Percentiles rank a stretch among this genome's conserved stretches.
Conservation (phyloP, 2,113 vertebrate genomes). For the Mormyrus iriodes region DNA sequence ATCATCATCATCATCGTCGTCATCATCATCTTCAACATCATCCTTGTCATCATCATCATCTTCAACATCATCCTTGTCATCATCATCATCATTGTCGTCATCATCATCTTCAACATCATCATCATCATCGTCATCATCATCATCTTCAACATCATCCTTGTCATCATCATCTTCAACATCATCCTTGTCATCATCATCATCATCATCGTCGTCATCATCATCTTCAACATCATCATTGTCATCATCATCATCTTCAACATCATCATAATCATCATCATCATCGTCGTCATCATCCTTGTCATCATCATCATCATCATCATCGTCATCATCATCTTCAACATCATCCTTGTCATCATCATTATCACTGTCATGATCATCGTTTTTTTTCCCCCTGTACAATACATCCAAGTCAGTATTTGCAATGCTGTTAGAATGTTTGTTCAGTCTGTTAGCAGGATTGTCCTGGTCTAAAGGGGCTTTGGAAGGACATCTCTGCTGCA, state of each 20-base stretch:
- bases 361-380: neutral
- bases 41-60: neutral
- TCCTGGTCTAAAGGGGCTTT: neutral
- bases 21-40: neutral
- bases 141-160: no score
- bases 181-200: no score
- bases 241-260: no score
- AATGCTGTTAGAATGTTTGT: constrained; percentile 4
- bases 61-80: neutral
- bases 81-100: no score
- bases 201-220: constrained; percentile 29
- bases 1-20: neutral
- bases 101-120: no score
- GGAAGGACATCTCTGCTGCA: neutral
- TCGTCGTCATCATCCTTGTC: no score
- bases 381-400: neutral
- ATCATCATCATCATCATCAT: no score
- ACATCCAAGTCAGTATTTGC: constrained; percentile 37
- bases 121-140: constrained; percentile 28
- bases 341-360: neutral
- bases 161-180: no score
- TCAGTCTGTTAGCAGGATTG: constrained; percentile 13
- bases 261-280: constrained; percentile 28
- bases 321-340: no score
- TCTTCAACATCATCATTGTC: no score